Percentiles rank a stretch among this genome's conserved stretches.
These are phyloP conservation scores for Psilopogon haemacephalus DNA, from an alignment of 2,113 vertebrate genomes.

Conservation along the genomic window DNA sequence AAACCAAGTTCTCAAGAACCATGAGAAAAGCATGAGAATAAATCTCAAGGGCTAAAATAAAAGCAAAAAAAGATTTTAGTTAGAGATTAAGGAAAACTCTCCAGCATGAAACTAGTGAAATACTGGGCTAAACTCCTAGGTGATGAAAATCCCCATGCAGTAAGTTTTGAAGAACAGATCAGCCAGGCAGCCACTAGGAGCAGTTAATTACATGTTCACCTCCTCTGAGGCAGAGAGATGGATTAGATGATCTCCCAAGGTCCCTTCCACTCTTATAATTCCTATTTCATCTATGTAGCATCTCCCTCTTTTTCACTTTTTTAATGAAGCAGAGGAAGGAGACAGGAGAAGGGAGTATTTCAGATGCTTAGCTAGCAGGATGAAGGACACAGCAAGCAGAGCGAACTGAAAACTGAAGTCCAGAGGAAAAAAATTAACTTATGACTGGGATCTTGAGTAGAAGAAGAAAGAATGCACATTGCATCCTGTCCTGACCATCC, in stretches of 20 bases:
- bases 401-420: not conserved
- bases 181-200: constrained; percentile 7
- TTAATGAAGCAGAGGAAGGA: constrained; percentile 53
- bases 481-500: not conserved
- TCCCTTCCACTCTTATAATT: constrained; percentile 25
- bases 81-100: constrained; percentile 8
- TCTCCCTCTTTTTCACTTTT: constrained; percentile 9
- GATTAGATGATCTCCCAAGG: constrained; percentile 56
- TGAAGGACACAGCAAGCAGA: constrained; percentile 34
- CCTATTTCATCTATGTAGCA: not conserved
- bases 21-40: not conserved
- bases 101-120: not conserved
- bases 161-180: constrained; percentile 42
- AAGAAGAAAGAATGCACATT: not conserved
- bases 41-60: constrained; percentile 18
- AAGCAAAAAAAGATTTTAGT: constrained; percentile 37
- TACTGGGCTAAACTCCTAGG: not conserved
- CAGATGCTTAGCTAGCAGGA: constrained; percentile 41
- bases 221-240: constrained; percentile 40
- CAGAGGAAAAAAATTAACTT: constrained; percentile 53
- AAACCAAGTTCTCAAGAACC: constrained; percentile 2
- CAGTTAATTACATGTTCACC: constrained; percentile 58
- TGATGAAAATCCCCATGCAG: constrained; percentile 43
- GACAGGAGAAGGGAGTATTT: not conserved
- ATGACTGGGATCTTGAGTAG: not conserved